Percentiles rank a stretch among this genome's conserved stretches.
phyloP scores from a whole-genome alignment of 1,140 invertebrate genomes.

The Drosophila melanogaster region Release_6_plus_ISO1_MT NT_037436.4:11428001-11428500 shows the following conservation, averaged over 20 bases:
- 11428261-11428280: too few species aligned
- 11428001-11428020: slow-evolving; percentile 23
- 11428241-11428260: neutral
- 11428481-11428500: too few species aligned
- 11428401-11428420: slow-evolving; percentile 52
- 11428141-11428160: slow-evolving; percentile 31
- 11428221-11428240: neutral
- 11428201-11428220: slow-evolving; percentile 2
- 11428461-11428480: slow-evolving; percentile 8
- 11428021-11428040: slow-evolving; percentile 62
- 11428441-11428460: slow-evolving; percentile 32
- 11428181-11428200: slow-evolving; percentile 21
- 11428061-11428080: slow-evolving; percentile 77
- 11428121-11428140: slow-evolving; percentile 41
- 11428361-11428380: neutral
- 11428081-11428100: slow-evolving; percentile 74
- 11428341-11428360: too few species aligned
- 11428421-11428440: slow-evolving; percentile 4
- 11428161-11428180: slow-evolving; percentile 50
- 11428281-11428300: too few species aligned
- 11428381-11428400: slow-evolving; percentile 47
- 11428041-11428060: slow-evolving; percentile 78
- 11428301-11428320: too few species aligned
- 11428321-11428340: too few species aligned
- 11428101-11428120: slow-evolving; percentile 60